Evolutionary conservation across 1,140 invertebrate species (phyloP).

Genomic region (Anthonomus grandis): DNA sequence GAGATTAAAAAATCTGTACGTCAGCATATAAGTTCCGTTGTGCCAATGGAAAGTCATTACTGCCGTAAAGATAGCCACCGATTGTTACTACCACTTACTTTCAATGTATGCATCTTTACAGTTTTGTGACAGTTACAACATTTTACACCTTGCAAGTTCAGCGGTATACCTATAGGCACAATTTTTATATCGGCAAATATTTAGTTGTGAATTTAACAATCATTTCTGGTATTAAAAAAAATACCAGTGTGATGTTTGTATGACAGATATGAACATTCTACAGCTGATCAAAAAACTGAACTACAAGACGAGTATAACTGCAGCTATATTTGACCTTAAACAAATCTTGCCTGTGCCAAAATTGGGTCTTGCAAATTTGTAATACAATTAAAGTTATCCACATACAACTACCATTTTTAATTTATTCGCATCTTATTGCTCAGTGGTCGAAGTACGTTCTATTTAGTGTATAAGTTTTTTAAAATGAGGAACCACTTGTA

Average conservation of each 20-base stretch:
- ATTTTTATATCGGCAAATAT: not conserved
- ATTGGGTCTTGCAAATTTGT: not conserved
- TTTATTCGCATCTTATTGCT: no score
- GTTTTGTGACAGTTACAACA: slow-evolving; percentile 5
- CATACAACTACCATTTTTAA: slow-evolving; percentile 10
- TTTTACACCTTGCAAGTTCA: slow-evolving; percentile 3
- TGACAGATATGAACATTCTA: slow-evolving; percentile 10
- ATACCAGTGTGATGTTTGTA: slow-evolving; percentile 11
- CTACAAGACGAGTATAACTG: slow-evolving; percentile 6
- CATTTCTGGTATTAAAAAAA: slow-evolving; percentile 6
- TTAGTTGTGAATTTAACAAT: not conserved
- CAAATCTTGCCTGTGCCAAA: not conserved
- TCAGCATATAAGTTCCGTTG: not conserved
- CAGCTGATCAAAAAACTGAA: not conserved
- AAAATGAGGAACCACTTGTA: no score
- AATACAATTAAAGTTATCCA: slow-evolving; percentile 8
- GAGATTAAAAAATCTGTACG: slow-evolving; percentile 9
- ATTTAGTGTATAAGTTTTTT: no score
- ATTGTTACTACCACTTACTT: slow-evolving; percentile 6
- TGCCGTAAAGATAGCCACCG: slow-evolving; percentile 3
- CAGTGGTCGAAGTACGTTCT: no score
- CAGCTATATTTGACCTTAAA: slow-evolving; percentile 2
- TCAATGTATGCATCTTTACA: slow-evolving; percentile 5
- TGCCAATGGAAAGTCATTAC: slow-evolving; percentile 6
- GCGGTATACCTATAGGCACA: no score